Evolutionary conservation across 1,140 invertebrate genomes (phyloP).

Genomic region (Centruroides vittatus): DNA sequence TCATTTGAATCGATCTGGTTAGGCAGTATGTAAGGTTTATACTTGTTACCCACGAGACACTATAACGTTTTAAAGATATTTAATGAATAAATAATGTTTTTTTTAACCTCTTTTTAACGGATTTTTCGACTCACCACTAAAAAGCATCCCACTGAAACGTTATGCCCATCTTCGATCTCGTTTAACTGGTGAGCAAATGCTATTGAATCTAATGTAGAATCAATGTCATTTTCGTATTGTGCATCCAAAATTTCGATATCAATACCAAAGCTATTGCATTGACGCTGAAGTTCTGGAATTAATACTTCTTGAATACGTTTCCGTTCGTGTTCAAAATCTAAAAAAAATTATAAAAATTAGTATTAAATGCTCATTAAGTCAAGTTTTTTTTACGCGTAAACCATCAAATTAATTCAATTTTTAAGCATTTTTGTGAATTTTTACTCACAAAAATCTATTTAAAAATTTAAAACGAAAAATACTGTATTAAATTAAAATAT

Average conservation of each 20-base stretch:
- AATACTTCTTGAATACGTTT: slow-evolving; percentile 57
- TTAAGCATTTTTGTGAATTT: too few species aligned
- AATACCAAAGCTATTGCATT: slow-evolving; percentile 61
- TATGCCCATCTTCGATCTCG: slow-evolving; percentile 55
- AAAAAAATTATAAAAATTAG: neutral
- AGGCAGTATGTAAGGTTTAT: slow-evolving; percentile 28
- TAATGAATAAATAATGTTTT: neutral
- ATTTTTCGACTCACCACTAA: slow-evolving; percentile 43
- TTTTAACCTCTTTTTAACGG: too few species aligned
- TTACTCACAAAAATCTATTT: too few species aligned
- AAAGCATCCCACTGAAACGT: slow-evolving; percentile 59
- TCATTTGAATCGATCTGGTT: slow-evolving; percentile 24
- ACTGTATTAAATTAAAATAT: too few species aligned
- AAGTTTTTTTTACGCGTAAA: too few species aligned
- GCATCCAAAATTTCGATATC: slow-evolving; percentile 59
- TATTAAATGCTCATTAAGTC: too few species aligned
- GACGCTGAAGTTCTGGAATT: slow-evolving; percentile 57
- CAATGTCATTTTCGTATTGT: slow-evolving; percentile 47
- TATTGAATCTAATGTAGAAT: slow-evolving; percentile 31
- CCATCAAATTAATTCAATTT: too few species aligned
- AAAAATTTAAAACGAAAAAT: too few species aligned
- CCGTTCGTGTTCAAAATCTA: slow-evolving; percentile 63
- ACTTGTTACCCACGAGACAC: slow-evolving; percentile 34
- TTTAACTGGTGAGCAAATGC: slow-evolving; percentile 49
- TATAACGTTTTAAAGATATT: slow-evolving; percentile 9